These are phyloP conservation scores for Nicator chloris DNA, from an alignment of 2,113 vertebrate genomes.

Conservation along the genomic window DNA sequence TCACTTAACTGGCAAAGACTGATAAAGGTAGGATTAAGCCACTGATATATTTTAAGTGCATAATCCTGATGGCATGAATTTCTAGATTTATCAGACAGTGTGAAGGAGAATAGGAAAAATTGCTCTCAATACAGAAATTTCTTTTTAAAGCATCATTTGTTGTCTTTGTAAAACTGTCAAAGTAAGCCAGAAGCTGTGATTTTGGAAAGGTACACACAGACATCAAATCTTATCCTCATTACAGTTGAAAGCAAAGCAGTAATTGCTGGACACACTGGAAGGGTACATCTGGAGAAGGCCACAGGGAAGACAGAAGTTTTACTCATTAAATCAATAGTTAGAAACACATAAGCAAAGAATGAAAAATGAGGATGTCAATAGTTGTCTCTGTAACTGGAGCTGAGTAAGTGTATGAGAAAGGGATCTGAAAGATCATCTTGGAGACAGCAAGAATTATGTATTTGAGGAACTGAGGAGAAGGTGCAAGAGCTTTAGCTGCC, in stretches of 20 bases:
- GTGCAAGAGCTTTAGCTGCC: neutral
- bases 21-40: neutral
- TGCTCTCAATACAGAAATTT: neutral
- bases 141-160: neutral
- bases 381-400: neutral
- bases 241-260: neutral
- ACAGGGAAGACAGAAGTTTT: neutral
- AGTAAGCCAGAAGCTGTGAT: neutral
- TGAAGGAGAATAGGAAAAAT: neutral
- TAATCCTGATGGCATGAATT: neutral
- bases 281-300: neutral
- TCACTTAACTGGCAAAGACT: neutral
- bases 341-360: neutral
- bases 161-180: neutral
- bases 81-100: neutral
- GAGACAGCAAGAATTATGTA: neutral
- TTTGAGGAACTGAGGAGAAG: neutral
- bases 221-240: neutral
- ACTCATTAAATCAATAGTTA: neutral
- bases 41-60: neutral
- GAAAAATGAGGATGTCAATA: accelerated
- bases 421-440: neutral
- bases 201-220: neutral
- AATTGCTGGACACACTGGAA: neutral
- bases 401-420: neutral